Evolutionary conservation across 2,797 vertebrate species (phyloP).

Genomic region (Fundulus diaphanus): DNA sequence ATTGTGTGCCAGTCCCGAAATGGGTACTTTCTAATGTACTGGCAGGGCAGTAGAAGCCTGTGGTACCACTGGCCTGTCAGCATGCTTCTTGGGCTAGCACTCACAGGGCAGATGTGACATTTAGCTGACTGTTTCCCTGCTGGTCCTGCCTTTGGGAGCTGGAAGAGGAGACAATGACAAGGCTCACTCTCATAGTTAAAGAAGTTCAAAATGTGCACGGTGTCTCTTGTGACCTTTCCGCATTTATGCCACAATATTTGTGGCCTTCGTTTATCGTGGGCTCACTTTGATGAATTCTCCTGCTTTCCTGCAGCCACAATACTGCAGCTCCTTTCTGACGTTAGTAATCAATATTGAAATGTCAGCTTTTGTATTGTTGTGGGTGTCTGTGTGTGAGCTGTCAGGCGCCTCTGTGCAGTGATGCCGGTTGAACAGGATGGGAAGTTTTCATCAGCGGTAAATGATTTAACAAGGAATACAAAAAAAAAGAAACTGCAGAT

Average conservation of each 20-base stretch:
- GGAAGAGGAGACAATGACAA: constrained; percentile 52
- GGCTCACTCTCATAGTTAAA: constrained; percentile 51
- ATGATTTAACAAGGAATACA: constrained; percentile 48
- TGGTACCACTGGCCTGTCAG: constrained; percentile 53
- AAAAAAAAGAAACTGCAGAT: constrained; percentile 33
- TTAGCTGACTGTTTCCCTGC: constrained; percentile 67
- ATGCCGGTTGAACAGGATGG: constrained; percentile 19
- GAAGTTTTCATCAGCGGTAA: constrained; percentile 51
- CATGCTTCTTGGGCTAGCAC: constrained; percentile 21
- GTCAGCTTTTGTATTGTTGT: constrained; percentile 37
- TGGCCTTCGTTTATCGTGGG: constrained; percentile 65
- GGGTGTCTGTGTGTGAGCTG: neutral
- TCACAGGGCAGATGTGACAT: constrained; percentile 68
- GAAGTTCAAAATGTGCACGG: constrained; percentile 23
- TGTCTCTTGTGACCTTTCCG: constrained; percentile 58
- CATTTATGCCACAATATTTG: constrained; percentile 63
- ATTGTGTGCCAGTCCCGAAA: constrained; percentile 62
- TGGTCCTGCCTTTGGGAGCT: constrained; percentile 54
- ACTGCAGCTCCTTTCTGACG: constrained; percentile 27
- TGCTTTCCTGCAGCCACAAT: constrained; percentile 12
- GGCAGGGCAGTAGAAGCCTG: constrained; percentile 50
- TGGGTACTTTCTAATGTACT: constrained; percentile 54
- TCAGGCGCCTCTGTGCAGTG: constrained; percentile 9
- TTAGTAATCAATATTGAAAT: constrained; percentile 69
- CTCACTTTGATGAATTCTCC: constrained; percentile 55